Conservation (phyloP, 1,140 invertebrate genomes). For the Limonius californicus region DNA sequence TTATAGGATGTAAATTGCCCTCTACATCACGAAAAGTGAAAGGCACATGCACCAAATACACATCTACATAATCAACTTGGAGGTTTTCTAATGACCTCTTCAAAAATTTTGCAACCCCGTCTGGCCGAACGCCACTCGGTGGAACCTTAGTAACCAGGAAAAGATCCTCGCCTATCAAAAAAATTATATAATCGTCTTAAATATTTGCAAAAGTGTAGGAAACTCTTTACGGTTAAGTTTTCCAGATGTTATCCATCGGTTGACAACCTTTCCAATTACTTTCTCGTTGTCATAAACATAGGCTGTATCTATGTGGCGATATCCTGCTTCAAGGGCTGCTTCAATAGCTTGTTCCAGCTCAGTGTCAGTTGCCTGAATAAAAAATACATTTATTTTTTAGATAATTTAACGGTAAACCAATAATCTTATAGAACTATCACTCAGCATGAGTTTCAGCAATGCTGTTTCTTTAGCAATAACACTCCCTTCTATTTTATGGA, state of each 20-base stretch:
- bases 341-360: slow-evolving; percentile 67
- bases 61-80: slow-evolving; percentile 77
- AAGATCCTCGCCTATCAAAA: slow-evolving; percentile 67
- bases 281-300: slow-evolving; percentile 79
- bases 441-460: too few relatives aligned
- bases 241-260: slow-evolving; percentile 67
- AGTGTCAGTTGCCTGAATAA: not conserved
- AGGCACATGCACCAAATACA: slow-evolving; percentile 81
- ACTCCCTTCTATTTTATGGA: too few relatives aligned
- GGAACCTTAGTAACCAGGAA: slow-evolving; percentile 79
- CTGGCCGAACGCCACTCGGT: slow-evolving; percentile 53
- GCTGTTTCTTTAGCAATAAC: too few relatives aligned
- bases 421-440: too few relatives aligned
- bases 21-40: slow-evolving; percentile 60
- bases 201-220: not conserved
- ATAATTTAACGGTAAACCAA: too few relatives aligned
- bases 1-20: slow-evolving; percentile 48
- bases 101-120: slow-evolving; percentile 68
- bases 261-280: slow-evolving; percentile 70
- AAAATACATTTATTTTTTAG: too few relatives aligned
- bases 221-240: slow-evolving; percentile 54
- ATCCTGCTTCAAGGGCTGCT: slow-evolving; percentile 61
- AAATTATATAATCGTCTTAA: too few relatives aligned
- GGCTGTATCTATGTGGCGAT: slow-evolving; percentile 79
- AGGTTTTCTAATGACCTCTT: slow-evolving; percentile 68